Percentiles rank a stretch among this genome's conserved stretches.
Evolutionary conservation across 2,113 vertebrate species (phyloP).

Genomic region (Oreotrochilus melanogaster): DNA sequence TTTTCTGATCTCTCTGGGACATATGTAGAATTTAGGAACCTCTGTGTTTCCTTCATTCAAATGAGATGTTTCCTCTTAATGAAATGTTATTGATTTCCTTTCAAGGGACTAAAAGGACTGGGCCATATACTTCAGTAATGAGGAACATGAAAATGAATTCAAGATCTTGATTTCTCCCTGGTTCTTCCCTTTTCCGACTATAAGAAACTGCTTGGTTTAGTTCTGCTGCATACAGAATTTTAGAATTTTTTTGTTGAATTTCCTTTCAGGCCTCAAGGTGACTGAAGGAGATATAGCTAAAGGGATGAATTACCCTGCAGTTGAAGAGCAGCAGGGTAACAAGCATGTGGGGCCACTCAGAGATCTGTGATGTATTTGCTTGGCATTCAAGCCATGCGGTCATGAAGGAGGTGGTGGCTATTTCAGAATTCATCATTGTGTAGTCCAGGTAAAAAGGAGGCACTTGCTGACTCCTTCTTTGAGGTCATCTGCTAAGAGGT

Average conservation of each 20-base stretch:
- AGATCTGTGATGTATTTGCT: background rate
- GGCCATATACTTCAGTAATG: background rate
- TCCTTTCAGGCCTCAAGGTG: background rate
- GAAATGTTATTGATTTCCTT: background rate
- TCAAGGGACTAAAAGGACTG: background rate
- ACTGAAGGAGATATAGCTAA: background rate
- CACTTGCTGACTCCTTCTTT: background rate
- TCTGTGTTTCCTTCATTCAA: background rate
- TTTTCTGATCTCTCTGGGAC: background rate
- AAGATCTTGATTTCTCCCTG: background rate
- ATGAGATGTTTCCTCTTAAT: background rate
- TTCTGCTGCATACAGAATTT: background rate
- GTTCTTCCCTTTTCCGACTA: background rate
- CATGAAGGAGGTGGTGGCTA: background rate
- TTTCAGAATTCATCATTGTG: background rate
- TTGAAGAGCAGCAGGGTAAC: background rate
- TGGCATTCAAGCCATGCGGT: background rate
- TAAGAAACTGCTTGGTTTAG: background rate
- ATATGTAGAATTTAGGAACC: background rate
- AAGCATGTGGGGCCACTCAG: background rate
- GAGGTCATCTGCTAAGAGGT: background rate
- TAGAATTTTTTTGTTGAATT: background rate
- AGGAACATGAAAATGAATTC: background rate
- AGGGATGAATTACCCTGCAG: background rate
- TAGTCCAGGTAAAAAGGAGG: background rate